Percentiles rank a stretch among this genome's conserved stretches.
Conservation (phyloP, 64 coral and sea anemone species). For the Pachyseris speciosa region DNA sequence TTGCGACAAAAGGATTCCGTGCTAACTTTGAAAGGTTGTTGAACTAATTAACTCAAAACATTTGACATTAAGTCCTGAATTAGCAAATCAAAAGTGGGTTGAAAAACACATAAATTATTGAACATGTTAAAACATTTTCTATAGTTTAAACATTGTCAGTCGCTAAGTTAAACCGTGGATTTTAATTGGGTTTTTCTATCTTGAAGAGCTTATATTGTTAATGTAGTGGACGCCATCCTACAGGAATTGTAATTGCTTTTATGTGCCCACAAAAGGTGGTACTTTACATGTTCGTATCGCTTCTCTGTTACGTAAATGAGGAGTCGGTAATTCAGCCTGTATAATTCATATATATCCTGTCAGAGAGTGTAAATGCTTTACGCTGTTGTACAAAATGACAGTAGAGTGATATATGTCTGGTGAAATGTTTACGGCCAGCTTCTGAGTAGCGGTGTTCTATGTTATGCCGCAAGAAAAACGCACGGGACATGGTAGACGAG, state of each 20-base stretch:
- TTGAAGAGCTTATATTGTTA: background rate
- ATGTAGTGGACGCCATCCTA: background rate
- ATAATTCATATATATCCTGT: constrained; percentile 7
- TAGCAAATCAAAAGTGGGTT: background rate
- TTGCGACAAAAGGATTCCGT: background rate
- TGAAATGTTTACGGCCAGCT: constrained; percentile 13
- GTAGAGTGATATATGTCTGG: background rate
- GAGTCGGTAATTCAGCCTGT: background rate
- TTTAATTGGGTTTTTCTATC: background rate
- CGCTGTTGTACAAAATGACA: background rate
- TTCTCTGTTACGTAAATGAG: constrained; percentile 11
- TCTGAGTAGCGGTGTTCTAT: background rate
- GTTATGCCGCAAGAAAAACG: background rate
- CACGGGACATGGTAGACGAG: background rate
- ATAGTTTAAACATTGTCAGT: background rate
- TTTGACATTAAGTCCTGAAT: background rate
- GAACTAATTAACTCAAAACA: background rate
- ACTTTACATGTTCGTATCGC: background rate
- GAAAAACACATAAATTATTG: constrained; percentile 15
- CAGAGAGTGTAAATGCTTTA: background rate
- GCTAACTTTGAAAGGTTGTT: background rate
- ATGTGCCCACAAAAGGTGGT: background rate
- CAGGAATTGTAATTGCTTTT: background rate
- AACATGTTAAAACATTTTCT: background rate
- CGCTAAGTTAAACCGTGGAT: background rate